Conservation (phyloP, 2,797 vertebrate species). For the Leptoclinus maculatus region DNA sequence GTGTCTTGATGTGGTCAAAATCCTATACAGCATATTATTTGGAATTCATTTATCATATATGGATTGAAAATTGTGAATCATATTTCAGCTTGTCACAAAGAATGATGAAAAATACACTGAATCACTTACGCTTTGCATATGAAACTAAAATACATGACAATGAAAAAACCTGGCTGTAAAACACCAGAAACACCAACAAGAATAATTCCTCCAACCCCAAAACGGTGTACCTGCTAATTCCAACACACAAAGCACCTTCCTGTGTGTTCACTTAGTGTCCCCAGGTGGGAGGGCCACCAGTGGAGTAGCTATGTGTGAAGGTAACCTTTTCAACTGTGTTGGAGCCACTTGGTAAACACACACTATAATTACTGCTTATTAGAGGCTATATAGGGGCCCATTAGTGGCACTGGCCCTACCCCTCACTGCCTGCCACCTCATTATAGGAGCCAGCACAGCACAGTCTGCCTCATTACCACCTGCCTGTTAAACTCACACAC, state of each 20-base stretch:
- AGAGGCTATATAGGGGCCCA: conserved; percentile 76
- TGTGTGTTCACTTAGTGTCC: conserved; percentile 44
- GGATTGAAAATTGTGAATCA: not conserved
- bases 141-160: not conserved
- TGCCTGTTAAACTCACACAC: conserved; percentile 82
- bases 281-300: conserved; percentile 62
- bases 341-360: conserved; percentile 79
- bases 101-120: not conserved
- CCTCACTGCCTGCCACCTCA: conserved; percentile 77
- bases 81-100: not conserved
- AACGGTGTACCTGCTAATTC: conserved; percentile 37
- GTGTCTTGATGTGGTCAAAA: not conserved
- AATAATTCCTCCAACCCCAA: not conserved
- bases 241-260: conserved; percentile 26
- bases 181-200: not conserved
- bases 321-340: conserved; percentile 76
- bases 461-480: conserved; percentile 83
- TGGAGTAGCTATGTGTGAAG: conserved; percentile 72
- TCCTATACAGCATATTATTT: not conserved
- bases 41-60: not conserved
- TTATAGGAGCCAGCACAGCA: conserved; percentile 77
- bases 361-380: conserved; percentile 85
- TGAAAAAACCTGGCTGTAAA: not conserved
- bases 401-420: conserved; percentile 73
- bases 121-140: not conserved